A percentile compares a stretch with the other conserved stretches of the same genome.
Evolutionary conservation across 2,888 invertebrate genomes (phyloP).

Genomic region (Carpatolechia fugitivella): DNA sequence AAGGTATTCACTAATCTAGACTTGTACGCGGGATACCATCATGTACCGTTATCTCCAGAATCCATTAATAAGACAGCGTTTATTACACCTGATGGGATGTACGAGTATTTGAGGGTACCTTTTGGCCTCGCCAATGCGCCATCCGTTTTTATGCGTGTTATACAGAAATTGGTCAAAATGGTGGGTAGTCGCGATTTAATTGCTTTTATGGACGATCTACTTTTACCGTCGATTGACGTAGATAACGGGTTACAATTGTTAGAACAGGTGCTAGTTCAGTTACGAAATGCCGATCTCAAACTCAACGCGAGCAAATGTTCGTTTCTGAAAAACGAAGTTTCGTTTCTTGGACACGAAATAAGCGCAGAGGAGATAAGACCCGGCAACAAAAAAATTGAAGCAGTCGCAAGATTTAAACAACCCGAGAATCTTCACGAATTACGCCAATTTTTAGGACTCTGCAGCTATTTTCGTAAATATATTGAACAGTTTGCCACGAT

Average conservation of each 20-base stretch:
- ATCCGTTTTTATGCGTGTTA: neutral
- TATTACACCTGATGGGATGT: neutral
- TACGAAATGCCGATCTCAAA: slow-evolving; percentile 22
- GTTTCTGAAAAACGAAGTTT: slow-evolving; percentile 24
- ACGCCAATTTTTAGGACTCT: slow-evolving; percentile 14
- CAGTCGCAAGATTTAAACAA: slow-evolving; percentile 17
- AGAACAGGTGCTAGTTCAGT: slow-evolving; percentile 14
- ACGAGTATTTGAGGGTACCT: neutral
- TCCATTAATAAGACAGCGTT: neutral
- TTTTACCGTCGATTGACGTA: slow-evolving; percentile 18
- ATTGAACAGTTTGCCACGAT: slow-evolving; percentile 8
- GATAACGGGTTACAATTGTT: slow-evolving; percentile 18
- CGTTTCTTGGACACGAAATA: slow-evolving; percentile 31
- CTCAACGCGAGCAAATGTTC: slow-evolving; percentile 29
- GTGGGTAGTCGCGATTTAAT: neutral
- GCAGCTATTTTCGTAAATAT: slow-evolving; percentile 14
- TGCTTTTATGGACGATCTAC: slow-evolving; percentile 23
- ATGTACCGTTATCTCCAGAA: slow-evolving; percentile 1
- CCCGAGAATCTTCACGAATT: slow-evolving; percentile 6
- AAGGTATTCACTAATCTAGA: slow-evolving; percentile 13
- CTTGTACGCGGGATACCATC: slow-evolving; percentile 13
- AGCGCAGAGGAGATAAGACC: slow-evolving; percentile 25
- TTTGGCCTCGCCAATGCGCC: slow-evolving; percentile 3
- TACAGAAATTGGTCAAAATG: neutral
- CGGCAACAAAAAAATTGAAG: slow-evolving; percentile 22